Evolutionary conservation across 1,140 invertebrate species (phyloP).

Genomic region (Drosophila parvula): DNA sequence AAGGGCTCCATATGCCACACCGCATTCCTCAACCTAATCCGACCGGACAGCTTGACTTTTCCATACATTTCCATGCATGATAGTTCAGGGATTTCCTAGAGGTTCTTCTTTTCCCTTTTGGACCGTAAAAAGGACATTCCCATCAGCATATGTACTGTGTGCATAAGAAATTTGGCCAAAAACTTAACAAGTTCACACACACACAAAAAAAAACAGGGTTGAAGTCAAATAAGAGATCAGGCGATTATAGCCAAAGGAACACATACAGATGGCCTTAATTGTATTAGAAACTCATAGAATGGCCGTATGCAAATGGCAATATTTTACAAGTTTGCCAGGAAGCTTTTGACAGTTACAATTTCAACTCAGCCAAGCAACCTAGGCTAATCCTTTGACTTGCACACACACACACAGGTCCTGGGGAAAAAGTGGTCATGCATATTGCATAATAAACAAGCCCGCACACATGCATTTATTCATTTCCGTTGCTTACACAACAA

Average conservation of each 20-base stretch:
- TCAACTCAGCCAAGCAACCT: constrained; percentile 3
- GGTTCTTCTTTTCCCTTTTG: constrained; percentile 1
- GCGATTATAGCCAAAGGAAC: constrained; percentile 24
- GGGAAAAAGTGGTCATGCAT: constrained; percentile 62
- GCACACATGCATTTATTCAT: constrained; percentile 41
- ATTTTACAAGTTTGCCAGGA: constrained; percentile 35
- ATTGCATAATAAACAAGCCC: constrained; percentile 68
- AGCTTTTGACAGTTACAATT: constrained; percentile 31
- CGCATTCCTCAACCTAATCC: constrained; percentile 43
- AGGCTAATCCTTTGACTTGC: constrained; percentile 38
- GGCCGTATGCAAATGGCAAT: constrained; percentile 52
- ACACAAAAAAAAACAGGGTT: constrained; percentile 19
- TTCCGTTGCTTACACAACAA: constrained; percentile 42
- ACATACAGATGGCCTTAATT: constrained; percentile 53
- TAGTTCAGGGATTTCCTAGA: constrained; percentile 28
- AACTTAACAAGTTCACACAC: constrained; percentile 15
- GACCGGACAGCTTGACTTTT: constrained; percentile 50
- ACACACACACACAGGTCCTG: constrained; percentile 1
- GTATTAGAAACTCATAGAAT: constrained; percentile 42
- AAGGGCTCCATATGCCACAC: constrained; percentile 54
- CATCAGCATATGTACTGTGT: constrained; percentile 72
- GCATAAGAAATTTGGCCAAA: constrained; percentile 51
- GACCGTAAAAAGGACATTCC: constrained; percentile 51
- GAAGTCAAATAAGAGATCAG: constrained; percentile 35
- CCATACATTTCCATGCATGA: constrained; percentile 18